A percentile compares a stretch with the other conserved stretches of the same genome.
Conservation (phyloP, 2,797 vertebrate genomes). For the Simalia tracyae region DNA sequence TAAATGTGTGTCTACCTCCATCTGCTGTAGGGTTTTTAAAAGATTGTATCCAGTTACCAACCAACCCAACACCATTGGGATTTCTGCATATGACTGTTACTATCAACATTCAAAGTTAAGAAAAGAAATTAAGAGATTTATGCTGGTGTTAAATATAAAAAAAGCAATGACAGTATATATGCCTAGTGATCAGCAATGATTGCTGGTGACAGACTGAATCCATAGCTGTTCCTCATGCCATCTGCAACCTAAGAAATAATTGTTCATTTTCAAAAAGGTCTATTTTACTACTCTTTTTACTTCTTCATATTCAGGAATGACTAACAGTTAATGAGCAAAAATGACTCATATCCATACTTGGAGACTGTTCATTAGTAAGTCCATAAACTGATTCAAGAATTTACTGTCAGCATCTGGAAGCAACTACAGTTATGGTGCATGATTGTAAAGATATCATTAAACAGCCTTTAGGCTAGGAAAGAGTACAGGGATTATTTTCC, state of each 20-base stretch:
- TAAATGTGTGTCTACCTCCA: too few relatives aligned
- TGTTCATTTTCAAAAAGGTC: neutral
- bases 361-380: constrained; percentile 45
- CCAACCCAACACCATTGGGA: neutral
- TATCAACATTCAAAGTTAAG: neutral
- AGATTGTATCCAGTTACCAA: too few relatives aligned
- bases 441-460: constrained; percentile 2
- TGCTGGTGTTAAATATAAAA: neutral
- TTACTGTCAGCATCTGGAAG: constrained; percentile 39
- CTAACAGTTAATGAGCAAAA: neutral
- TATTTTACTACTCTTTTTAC: constrained; percentile 25
- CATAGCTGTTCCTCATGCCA: neutral
- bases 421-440: constrained; percentile 11
- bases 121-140: neutral
- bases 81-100: neutral
- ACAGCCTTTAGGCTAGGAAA: neutral
- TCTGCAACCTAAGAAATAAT: neutral
- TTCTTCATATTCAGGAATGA: constrained; percentile 46
- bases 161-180: neutral
- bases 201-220: constrained; percentile 36
- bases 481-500: neutral
- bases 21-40: too few relatives aligned
- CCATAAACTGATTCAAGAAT: constrained; percentile 50
- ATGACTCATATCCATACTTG: constrained; percentile 39
- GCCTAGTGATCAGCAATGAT: constrained; percentile 9